These are phyloP conservation scores for Heliconius aoede DNA, from an alignment of 2,888 invertebrate genomes.

Conservation along the genomic window DNA sequence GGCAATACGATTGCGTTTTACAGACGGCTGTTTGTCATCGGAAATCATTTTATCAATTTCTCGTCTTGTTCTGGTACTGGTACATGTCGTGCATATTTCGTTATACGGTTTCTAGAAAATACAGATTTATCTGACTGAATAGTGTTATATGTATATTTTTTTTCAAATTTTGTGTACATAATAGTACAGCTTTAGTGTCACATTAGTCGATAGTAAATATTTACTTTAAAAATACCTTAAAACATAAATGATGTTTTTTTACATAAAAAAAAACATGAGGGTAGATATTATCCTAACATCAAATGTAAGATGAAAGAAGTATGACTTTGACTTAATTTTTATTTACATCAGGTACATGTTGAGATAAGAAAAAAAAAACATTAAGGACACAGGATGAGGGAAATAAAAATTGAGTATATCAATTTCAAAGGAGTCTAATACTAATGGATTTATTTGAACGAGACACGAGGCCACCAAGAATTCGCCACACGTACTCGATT, in stretches of 20 bases:
- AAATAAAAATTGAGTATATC: constrained; percentile 38
- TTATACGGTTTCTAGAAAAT: background rate
- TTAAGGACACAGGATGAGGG: constrained; percentile 24
- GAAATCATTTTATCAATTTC: constrained; percentile 32
- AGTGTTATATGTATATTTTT: background rate
- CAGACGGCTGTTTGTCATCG: constrained; percentile 30
- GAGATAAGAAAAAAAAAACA: constrained; percentile 11
- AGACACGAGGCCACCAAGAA: constrained; percentile 60
- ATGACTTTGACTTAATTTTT: background rate
- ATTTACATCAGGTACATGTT: constrained; percentile 13
- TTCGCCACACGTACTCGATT: constrained; percentile 78
- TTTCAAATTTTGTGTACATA: background rate
- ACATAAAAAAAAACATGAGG: background rate
- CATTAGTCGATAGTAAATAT: background rate
- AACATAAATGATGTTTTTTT: no score
- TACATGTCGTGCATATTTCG: constrained; percentile 3
- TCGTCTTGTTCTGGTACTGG: constrained; percentile 25
- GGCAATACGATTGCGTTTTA: constrained; percentile 18
- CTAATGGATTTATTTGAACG: constrained; percentile 58
- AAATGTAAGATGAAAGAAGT: background rate
- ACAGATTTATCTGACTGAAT: background rate
- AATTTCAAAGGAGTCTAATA: constrained; percentile 42
- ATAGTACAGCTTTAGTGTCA: background rate
- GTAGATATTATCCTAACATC: background rate
- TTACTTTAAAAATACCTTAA: background rate